Conservation (phyloP, 2,113 vertebrate species). For the Petroica traversi region DNA sequence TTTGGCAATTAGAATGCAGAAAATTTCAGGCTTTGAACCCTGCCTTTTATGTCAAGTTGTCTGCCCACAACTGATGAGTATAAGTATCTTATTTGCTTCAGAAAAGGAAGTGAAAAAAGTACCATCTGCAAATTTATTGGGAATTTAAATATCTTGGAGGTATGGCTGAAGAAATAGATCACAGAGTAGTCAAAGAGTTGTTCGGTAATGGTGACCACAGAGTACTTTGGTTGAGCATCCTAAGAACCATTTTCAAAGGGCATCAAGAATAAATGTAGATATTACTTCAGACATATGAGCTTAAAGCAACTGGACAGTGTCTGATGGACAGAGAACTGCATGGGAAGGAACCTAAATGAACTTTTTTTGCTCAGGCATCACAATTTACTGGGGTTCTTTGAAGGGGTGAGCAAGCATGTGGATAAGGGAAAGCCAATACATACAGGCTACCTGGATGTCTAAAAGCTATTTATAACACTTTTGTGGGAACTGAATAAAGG, state of each 20-base stretch:
- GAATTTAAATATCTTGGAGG: slow-evolving; percentile 36
- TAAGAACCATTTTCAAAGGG: neutral
- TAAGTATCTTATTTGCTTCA: slow-evolving; percentile 55
- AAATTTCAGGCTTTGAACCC: slow-evolving; percentile 65
- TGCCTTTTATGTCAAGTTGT: slow-evolving; percentile 64
- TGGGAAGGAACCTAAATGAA: neutral
- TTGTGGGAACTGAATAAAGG: neutral
- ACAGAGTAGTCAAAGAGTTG: neutral
- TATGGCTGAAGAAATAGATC: slow-evolving; percentile 8
- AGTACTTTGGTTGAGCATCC: neutral
- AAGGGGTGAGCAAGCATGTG: neutral
- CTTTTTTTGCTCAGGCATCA: neutral
- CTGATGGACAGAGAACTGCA: neutral
- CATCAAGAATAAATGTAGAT: neutral
- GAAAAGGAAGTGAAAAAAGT: slow-evolving; percentile 67
- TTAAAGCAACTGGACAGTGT: neutral
- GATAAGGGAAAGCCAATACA: neutral
- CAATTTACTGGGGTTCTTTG: neutral
- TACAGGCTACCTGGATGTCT: neutral
- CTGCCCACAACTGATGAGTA: slow-evolving; percentile 61
- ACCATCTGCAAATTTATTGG: slow-evolving; percentile 65
- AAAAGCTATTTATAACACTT: neutral
- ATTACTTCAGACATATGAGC: neutral
- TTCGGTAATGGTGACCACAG: neutral
- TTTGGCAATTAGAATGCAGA: slow-evolving; percentile 67